Evolutionary conservation across 2,888 invertebrate genomes (phyloP), one percentile per base, ranked within the genome.

Genomic region (Hedychridium roseum): DNA sequence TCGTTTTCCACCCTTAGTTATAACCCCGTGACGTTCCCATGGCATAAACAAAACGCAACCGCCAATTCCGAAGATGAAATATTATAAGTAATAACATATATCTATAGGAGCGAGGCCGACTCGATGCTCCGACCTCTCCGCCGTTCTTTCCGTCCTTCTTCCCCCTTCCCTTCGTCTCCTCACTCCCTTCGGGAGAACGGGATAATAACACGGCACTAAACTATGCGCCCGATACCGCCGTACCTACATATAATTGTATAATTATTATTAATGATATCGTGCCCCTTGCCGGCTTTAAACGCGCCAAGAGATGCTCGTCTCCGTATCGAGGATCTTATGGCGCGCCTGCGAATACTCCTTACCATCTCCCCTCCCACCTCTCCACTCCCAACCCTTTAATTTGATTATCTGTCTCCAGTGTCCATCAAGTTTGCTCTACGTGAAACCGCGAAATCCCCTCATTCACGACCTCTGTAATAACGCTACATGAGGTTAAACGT

Each of bases 11-110:
- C 68, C 70, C 69, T 69, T 67, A 65, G 68, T 69, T 71, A 68
- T 65, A 69, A 66, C 66, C 68, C 60, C 63, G 59, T 68, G 72
- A 71, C 71, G 71, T 74, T 74, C 74, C 72, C 73, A 76, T 77
- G 76, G 77, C 78, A 78, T 78, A 78, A 78, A 78, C 78, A 78
- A 78, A 76, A 68, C 72, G 70, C 70, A 78, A 78, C 78, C 78
- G 73, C 73, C 76, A 76, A 79, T 78, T 79, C 77, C 72, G 73
- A 70, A 74, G 77, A 78, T 78, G 78, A 78, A 78, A 78, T 78
- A 78, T 78, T 78, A 78, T 78, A 78, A 78, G 77, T 78, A 78
- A 78, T 78, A 78, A 78, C 77, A 76, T 78, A 78, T 75, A 77
- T 73, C 70, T 75, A 73, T 74, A 72, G 50, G 48, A 48, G 44